Evolutionary conservation across 2,797 vertebrate genomes (phyloP), one percentile per base, ranked within the genome.

Genomic region (Rhabdomys pumilio): DNA sequence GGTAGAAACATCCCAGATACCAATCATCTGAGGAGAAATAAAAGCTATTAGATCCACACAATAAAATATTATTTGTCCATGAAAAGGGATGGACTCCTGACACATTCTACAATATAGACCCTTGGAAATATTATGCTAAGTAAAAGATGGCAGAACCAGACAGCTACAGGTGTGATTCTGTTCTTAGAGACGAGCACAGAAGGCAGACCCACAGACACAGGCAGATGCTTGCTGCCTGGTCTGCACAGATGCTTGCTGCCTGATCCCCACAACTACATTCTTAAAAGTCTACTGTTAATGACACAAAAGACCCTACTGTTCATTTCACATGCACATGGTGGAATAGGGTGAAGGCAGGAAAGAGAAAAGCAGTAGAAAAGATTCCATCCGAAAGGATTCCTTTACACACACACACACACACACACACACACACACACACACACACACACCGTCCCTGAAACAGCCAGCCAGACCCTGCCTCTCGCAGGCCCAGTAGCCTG

Each of bases 401-500:
- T 83, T 53, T 3, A 44, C 34, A 38, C 38, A 38, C 38, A 38
- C 38, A 38, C 38, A 38, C 38, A 38, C 38, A 38, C 38, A 38
- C 38, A 38, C 38, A 38, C 38, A 38, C 38, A 38, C 38, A 38
- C 38, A 38, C 38, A 38, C 38, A 38, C 38, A 38, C 38, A 38
- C 38, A 38, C 2, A 38, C 2, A 38, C 2, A 2, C 38, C 38
- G 38, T 38, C 38, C 38, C 38, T 38, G 38, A 38, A 38, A 26
- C 96, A 94, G 90, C 97, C 81, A 97, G 87, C 77, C 91, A 97
- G 98, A 95, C 97, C 86, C 90, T 57, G 26, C 50, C 84, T 47
- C 97, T 95, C 90, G 67, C 79, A 93, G 88, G 88, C 96, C 94
- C 69, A 47, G 87, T 92, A 94, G 95, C 83, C 85, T 80, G 81